Percentiles rank a stretch among this genome's conserved stretches.
phyloP scores from a whole-genome alignment of 2,113 vertebrate species.

The Bagarius yarrelli region DNA sequence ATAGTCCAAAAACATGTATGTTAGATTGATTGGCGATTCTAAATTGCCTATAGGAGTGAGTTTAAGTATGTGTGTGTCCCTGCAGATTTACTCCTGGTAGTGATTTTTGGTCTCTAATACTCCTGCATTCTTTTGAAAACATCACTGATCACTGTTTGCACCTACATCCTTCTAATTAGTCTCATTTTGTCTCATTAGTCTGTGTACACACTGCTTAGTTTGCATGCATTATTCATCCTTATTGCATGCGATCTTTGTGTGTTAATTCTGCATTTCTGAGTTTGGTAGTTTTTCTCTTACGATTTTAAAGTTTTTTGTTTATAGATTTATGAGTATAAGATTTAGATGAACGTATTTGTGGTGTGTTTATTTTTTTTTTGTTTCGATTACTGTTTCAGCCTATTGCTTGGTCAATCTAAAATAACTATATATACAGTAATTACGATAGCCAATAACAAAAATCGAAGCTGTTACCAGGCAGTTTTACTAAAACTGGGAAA shows the following conservation, averaged over 20 bases:
- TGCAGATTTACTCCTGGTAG: background rate
- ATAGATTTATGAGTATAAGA: background rate
- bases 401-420: background rate
- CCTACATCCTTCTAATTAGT: constrained; percentile 6
- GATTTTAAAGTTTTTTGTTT: background rate
- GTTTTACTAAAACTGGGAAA: background rate
- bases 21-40: no score
- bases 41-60: no score
- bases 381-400: background rate
- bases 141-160: constrained; percentile 11
- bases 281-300: background rate
- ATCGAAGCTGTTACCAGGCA: background rate
- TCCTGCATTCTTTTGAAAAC: background rate
- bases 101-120: background rate
- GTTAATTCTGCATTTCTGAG: background rate
- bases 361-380: background rate
- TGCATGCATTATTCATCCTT: background rate
- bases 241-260: background rate
- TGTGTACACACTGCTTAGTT: constrained; percentile 2
- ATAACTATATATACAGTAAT: no score
- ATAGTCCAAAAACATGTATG: no score
- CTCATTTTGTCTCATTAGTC: constrained; percentile 12
- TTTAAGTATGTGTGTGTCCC: no score
- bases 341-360: no score
- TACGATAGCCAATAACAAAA: background rate